Conservation (phyloP, 2,797 vertebrate species). For the Enteromius treurensis region DNA sequence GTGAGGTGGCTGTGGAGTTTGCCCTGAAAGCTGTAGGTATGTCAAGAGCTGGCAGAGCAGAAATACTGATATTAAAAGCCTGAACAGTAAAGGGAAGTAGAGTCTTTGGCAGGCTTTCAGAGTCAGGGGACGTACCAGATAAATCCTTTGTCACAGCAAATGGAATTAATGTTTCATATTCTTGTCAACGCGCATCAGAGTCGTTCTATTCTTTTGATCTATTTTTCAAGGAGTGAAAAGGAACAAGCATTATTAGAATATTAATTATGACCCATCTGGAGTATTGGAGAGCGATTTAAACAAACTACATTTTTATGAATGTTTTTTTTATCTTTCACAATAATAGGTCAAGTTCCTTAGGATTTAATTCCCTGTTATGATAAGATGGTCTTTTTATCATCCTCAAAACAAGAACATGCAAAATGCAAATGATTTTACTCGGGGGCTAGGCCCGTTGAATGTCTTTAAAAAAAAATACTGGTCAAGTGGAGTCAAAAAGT, state of each 20-base stretch:
- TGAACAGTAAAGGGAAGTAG: constrained; percentile 64
- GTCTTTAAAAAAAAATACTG: background rate
- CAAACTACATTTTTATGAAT: background rate
- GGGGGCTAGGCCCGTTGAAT: background rate
- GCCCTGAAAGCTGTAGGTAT: constrained; percentile 84
- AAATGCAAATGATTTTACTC: background rate
- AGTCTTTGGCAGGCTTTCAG: constrained; percentile 63
- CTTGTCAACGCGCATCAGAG: constrained; percentile 75
- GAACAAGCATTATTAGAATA: constrained; percentile 73
- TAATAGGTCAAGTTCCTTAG: background rate
- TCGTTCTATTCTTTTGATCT: constrained; percentile 72
- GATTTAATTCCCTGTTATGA: constrained; percentile 13
- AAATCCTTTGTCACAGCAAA: constrained; percentile 38
- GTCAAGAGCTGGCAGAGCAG: constrained; percentile 55
- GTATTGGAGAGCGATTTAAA: constrained; percentile 48
- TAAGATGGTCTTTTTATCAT: constrained; percentile 2
- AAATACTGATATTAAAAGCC: constrained; percentile 44
- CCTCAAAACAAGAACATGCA: background rate
- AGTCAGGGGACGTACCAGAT: constrained; percentile 54
- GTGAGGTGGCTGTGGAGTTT: constrained; percentile 82
- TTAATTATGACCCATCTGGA: constrained; percentile 63
- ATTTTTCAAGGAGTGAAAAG: constrained; percentile 76
- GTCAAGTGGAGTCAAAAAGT: constrained; percentile 1
- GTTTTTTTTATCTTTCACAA: background rate
- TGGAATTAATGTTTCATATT: constrained; percentile 76